phyloP scores from a whole-genome alignment of 2,888 invertebrate species.

The Trichogramma dendrolimi region DNA sequence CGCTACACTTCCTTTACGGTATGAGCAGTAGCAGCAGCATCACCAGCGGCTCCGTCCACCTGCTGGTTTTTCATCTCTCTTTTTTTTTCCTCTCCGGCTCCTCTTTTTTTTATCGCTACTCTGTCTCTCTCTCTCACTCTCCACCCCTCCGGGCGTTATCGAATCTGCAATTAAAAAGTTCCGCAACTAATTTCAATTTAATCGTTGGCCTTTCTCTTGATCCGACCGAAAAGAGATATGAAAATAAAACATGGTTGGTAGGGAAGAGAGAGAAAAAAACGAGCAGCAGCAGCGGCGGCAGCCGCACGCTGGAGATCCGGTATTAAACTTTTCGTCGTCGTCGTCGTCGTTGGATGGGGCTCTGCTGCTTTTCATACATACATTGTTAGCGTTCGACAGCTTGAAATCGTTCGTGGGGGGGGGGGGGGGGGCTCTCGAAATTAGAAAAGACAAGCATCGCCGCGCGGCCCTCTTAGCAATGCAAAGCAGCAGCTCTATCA shows the following conservation, averaged over 20 bases:
- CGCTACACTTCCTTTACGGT: too few relatives aligned
- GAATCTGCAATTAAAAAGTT: slow-evolving; percentile 51
- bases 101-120: background rate
- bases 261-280: slow-evolving; percentile 4
- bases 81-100: background rate
- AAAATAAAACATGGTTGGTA: background rate
- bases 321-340: slow-evolving; percentile 17
- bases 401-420: background rate
- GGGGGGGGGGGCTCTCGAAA: slow-evolving; percentile 1
- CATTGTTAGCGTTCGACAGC: too few relatives aligned
- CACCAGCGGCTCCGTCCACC: background rate
- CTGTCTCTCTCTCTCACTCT: background rate
- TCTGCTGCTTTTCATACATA: background rate
- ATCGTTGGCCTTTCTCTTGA: slow-evolving; percentile 34
- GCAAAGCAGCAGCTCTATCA: slow-evolving; percentile 6
- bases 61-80: background rate
- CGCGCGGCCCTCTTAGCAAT: slow-evolving; percentile 20
- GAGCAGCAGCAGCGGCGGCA: background rate
- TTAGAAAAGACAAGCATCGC: slow-evolving; percentile 16
- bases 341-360: background rate
- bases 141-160: slow-evolving; percentile 37
- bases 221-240: background rate
- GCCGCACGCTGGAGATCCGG: background rate
- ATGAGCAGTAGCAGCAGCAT: background rate
- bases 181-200: slow-evolving; percentile 49